A percentile compares a stretch with the other conserved stretches of the same genome.
Conservation (phyloP, 2,888 invertebrate species). For the Hirtodrosophila histrioides region DNA sequence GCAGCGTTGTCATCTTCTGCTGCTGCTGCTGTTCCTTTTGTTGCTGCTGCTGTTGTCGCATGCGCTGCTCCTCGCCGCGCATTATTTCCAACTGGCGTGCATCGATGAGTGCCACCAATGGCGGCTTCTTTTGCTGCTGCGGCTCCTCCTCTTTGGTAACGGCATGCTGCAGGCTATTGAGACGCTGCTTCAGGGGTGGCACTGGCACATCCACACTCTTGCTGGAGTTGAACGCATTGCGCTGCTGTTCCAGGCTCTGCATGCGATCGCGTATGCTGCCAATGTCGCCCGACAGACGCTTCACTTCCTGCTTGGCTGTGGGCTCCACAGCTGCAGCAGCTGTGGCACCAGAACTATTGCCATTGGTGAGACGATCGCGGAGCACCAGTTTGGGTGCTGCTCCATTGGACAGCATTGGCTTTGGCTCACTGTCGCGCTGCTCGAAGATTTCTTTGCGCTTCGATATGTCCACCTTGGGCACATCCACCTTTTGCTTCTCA, state of each 20-base stretch:
- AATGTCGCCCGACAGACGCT: conserved; percentile 87
- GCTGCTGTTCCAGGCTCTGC: conserved; percentile 86
- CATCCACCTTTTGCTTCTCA: conserved; percentile 85
- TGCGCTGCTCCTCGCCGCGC: conserved; percentile 83
- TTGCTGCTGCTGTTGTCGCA: conserved; percentile 51
- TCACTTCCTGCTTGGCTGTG: conserved; percentile 76
- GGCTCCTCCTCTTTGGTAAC: conserved; percentile 83
- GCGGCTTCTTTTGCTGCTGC: conserved; percentile 73
- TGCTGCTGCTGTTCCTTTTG: conserved; percentile 13
- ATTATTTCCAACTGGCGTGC: conserved; percentile 85
- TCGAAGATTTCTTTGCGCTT: conserved; percentile 94
- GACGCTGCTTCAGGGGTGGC: conserved; percentile 83
- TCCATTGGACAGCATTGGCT: conserved; percentile 26
- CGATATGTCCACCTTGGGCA: conserved; percentile 92
- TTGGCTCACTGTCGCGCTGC: conserved; percentile 45
- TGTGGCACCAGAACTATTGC: conserved; percentile 27
- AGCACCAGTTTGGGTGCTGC: conserved; percentile 65
- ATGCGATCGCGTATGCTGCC: conserved; percentile 88
- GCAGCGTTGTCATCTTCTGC: conserved; percentile 33
- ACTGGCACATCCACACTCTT: conserved; percentile 82
- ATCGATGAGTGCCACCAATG: conserved; percentile 83
- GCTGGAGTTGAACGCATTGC: conserved; percentile 81
- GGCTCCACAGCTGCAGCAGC: conserved; percentile 3
- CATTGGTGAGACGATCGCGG: conserved; percentile 70
- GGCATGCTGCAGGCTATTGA: conserved; percentile 83